Evolutionary conservation across 92 coral and sea anemone species (phyloP).

Genomic region (Plumapathes pennacea): DNA sequence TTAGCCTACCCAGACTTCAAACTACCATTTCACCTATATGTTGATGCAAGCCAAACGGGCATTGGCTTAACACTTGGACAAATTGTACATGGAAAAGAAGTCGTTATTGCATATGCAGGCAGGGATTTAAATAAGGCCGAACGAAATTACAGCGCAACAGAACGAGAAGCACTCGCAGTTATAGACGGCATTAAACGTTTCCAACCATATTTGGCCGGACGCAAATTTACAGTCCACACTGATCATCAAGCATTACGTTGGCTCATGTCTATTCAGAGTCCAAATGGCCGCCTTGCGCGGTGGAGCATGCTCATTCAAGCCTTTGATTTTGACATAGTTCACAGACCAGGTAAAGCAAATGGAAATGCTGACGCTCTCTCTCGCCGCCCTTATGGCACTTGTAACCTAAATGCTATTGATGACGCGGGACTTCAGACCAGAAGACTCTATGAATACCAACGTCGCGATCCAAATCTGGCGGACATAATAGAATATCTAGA

Average conservation of each 20-base stretch:
- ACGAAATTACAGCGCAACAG: conserved; percentile 12
- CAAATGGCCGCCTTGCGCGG: conserved; percentile 11
- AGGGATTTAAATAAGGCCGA: conserved; percentile 8
- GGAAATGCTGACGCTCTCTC: conserved; percentile 19
- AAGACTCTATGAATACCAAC: conserved; percentile 3
- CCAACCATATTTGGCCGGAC: conserved; percentile 14
- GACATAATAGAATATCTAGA: conserved; percentile 11
- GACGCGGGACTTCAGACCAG: background rate
- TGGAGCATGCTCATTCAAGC: conserved; percentile 4
- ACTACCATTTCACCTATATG: background rate
- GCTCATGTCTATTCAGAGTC: conserved; percentile 6
- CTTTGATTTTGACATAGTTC: conserved; percentile 21
- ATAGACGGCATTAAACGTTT: conserved; percentile 9
- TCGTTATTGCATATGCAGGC: conserved; percentile 21
- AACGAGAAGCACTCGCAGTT: conserved; percentile 11
- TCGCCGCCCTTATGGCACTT: background rate
- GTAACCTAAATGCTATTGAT: background rate
- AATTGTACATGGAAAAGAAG: conserved; percentile 10
- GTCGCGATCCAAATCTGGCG: conserved; percentile 7
- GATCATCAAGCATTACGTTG: conserved; percentile 13
- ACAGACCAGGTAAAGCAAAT: conserved; percentile 6
- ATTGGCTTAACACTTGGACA: conserved; percentile 19
- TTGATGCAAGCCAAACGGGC: conserved; percentile 19
- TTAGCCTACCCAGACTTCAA: conserved; percentile 24
- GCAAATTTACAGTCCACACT: conserved; percentile 19